phyloP scores from a whole-genome alignment of 2,888 invertebrate species.

The Heliconius aoede region DNA sequence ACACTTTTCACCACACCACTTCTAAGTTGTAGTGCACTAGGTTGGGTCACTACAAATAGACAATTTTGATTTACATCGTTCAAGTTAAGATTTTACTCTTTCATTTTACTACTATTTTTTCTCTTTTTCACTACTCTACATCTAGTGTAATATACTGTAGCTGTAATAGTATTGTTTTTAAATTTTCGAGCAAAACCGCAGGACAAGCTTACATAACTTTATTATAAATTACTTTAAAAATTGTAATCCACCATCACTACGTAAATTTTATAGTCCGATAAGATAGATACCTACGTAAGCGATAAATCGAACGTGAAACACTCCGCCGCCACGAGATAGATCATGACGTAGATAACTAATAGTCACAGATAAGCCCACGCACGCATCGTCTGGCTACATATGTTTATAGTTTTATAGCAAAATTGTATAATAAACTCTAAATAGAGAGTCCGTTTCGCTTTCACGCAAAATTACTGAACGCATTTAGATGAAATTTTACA shows the following conservation, averaged over 20 bases:
- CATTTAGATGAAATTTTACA: too few relatives aligned
- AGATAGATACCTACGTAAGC: conserved; percentile 32
- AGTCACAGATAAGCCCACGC: conserved; percentile 12
- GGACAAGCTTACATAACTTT: not conserved
- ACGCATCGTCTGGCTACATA: not conserved
- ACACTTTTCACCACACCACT: too few relatives aligned
- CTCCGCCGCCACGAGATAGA: conserved; percentile 11
- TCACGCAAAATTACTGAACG: too few relatives aligned
- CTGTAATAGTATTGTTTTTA: too few relatives aligned
- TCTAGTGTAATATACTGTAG: too few relatives aligned
- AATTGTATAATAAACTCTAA: not conserved
- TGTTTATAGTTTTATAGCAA: not conserved
- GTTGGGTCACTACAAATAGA: too few relatives aligned
- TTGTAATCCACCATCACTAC: conserved; percentile 20
- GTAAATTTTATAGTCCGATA: conserved; percentile 40
- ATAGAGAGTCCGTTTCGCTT: not conserved
- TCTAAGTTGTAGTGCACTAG: too few relatives aligned
- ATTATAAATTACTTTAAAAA: conserved; percentile 8
- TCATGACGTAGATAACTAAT: conserved; percentile 32
- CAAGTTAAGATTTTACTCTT: too few relatives aligned
- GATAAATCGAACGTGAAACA: conserved; percentile 26
- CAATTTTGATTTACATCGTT: too few relatives aligned
- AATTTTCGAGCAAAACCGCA: not conserved
- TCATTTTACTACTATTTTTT: too few relatives aligned
- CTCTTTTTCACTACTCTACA: too few relatives aligned